Percentiles rank a stretch among this genome's conserved stretches.
These are phyloP conservation scores for Triplophysa bombifrons DNA, from an alignment of 2,797 vertebrate species.

Conservation along the genomic window DNA sequence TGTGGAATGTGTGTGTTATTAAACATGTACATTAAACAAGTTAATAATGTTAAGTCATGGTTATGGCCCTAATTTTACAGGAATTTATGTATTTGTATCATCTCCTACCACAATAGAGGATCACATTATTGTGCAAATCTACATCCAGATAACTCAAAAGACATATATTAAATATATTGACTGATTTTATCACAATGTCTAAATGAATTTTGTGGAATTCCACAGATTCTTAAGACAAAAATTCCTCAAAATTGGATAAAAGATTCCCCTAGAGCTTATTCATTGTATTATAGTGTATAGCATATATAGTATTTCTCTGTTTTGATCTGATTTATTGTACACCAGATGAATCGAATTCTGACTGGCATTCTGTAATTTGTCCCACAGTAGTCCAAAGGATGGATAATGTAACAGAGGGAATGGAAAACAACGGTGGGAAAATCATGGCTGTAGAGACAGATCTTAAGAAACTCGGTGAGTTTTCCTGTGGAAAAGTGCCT, in stretches of 20 bases:
- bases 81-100: not conserved
- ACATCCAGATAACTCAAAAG: too few species aligned
- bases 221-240: too few species aligned
- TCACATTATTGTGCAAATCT: too few species aligned
- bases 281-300: too few species aligned
- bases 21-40: conserved; percentile 2
- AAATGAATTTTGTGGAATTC: too few species aligned
- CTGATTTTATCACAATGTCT: too few species aligned
- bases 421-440: conserved; percentile 91
- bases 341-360: not conserved
- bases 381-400: conserved; percentile 93
- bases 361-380: conserved; percentile 29
- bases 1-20: conserved; percentile 31
- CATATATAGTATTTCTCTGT: too few species aligned
- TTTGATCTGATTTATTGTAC: not conserved
- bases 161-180: too few species aligned
- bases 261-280: too few species aligned
- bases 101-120: not conserved
- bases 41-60: conserved; percentile 2
- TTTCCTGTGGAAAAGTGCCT: not conserved
- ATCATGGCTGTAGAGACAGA: conserved; percentile 88
- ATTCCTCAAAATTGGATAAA: too few species aligned
- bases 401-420: conserved; percentile 91
- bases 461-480: conserved; percentile 91
- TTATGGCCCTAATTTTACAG: not conserved